Conservation (phyloP, 1,140 invertebrate species). For the Lepidostoma basale region DNA sequence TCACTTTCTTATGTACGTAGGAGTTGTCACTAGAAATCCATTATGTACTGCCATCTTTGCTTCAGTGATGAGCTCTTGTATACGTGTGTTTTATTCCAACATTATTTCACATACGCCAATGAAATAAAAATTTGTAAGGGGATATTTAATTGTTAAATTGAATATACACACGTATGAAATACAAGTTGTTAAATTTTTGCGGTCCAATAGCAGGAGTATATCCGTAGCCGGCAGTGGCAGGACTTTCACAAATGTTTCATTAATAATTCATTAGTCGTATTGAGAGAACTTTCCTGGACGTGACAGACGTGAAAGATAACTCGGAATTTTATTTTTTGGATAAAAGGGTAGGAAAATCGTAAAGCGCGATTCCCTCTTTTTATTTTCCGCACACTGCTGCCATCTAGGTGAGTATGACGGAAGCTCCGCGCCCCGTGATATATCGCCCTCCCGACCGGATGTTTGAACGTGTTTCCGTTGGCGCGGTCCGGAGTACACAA, state of each 20-base stretch:
- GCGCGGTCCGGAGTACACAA: slow-evolving; percentile 37
- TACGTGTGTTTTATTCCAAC: no score
- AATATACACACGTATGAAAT: no score
- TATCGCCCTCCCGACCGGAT: slow-evolving; percentile 40
- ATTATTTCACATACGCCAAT: no score
- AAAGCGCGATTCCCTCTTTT: not conserved
- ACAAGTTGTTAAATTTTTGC: no score
- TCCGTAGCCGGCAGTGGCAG: not conserved
- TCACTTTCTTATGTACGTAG: no score
- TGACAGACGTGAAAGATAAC: slow-evolving; percentile 8
- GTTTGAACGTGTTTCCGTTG: slow-evolving; percentile 43
- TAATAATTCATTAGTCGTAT: slow-evolving; percentile 28
- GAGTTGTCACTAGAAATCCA: no score
- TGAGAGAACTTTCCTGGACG: slow-evolving; percentile 6
- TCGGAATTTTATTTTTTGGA: not conserved
- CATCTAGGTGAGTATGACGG: slow-evolving; percentile 32
- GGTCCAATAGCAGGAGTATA: no score
- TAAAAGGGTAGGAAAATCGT: not conserved
- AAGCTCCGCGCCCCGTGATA: slow-evolving; percentile 37
- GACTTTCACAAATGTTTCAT: slow-evolving; percentile 21
- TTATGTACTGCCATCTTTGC: no score
- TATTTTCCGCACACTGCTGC: slow-evolving; percentile 18
- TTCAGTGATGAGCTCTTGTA: no score
- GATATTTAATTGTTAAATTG: no score
- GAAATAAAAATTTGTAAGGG: no score